Evolutionary conservation across 2,888 invertebrate species (phyloP).

Genomic region (Geotrupes spiniger): DNA sequence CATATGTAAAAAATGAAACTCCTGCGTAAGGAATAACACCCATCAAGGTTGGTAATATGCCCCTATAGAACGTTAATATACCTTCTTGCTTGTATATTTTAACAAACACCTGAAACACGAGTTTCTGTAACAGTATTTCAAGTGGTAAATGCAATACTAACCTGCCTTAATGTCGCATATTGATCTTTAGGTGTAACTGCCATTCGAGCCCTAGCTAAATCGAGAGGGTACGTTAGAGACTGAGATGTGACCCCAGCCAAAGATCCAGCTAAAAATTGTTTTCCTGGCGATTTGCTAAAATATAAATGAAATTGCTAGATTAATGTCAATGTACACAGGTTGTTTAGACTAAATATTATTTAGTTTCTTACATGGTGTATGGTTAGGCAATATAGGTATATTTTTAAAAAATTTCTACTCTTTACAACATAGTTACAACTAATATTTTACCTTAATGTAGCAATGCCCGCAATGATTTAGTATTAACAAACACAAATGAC

Average conservation of each 20-base stretch:
- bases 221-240: constrained; percentile 91
- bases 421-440: too few relatives aligned
- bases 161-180: constrained; percentile 62
- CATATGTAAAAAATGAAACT: constrained; percentile 95
- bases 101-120: constrained; percentile 40
- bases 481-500: too few relatives aligned
- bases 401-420: too few relatives aligned
- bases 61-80: constrained; percentile 72
- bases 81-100: constrained; percentile 79
- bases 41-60: constrained; percentile 84
- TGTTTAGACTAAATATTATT: too few relatives aligned
- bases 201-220: constrained; percentile 95
- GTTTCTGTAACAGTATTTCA: not conserved
- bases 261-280: constrained; percentile 84
- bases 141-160: constrained; percentile 33
- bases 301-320: too few relatives aligned
- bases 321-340: too few relatives aligned
- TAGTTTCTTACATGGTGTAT: too few relatives aligned
- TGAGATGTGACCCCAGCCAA: constrained; percentile 95
- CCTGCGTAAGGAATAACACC: constrained; percentile 98
- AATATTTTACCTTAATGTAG: too few relatives aligned
- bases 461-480: too few relatives aligned
- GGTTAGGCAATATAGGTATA: too few relatives aligned
- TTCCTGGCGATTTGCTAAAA: constrained; percentile 46
- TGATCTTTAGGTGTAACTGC: constrained; percentile 84